Conservation (phyloP, 2,113 vertebrate genomes). For the Chlorodrepanis virens region DNA sequence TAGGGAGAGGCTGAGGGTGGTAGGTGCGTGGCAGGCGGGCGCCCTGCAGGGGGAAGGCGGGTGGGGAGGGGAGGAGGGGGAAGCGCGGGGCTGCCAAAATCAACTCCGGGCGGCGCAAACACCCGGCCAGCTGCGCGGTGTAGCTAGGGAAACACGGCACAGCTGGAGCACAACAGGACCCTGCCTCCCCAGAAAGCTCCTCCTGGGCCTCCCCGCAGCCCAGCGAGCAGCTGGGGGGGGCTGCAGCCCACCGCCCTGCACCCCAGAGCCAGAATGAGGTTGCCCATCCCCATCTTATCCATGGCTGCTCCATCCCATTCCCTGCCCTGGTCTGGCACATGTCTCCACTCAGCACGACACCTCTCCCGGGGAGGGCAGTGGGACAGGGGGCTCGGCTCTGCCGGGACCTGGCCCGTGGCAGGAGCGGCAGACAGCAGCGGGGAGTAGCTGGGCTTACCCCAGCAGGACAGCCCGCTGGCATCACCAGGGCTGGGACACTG, state of each 20-base stretch:
- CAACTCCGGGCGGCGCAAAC: constrained; percentile 55
- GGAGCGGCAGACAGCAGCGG: background rate
- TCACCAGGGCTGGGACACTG: background rate
- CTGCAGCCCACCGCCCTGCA: fast-evolving
- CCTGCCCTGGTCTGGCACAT: fast-evolving
- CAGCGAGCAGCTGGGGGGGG: background rate
- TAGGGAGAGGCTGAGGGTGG: background rate
- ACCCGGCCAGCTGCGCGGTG: constrained; percentile 55
- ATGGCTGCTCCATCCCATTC: fast-evolving
- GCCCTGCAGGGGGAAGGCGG: background rate
- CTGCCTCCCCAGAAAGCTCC: constrained; percentile 27
- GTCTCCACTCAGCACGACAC: fast-evolving
- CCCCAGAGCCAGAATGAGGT: background rate
- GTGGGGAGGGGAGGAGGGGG: background rate
- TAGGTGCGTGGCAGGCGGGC: background rate
- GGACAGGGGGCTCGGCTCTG: fast-evolving
- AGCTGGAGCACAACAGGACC: constrained; percentile 57
- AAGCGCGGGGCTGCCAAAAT: constrained; percentile 39
- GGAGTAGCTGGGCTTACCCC: background rate
- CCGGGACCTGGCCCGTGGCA: background rate
- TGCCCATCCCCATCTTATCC: fast-evolving
- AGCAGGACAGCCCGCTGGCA: fast-evolving
- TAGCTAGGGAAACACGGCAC: constrained; percentile 63
- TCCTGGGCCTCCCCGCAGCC: background rate
- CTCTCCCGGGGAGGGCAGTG: background rate